phyloP scores from a whole-genome alignment of 2,797 vertebrate genomes.

The Cryptoblepharus egeriae region DNA sequence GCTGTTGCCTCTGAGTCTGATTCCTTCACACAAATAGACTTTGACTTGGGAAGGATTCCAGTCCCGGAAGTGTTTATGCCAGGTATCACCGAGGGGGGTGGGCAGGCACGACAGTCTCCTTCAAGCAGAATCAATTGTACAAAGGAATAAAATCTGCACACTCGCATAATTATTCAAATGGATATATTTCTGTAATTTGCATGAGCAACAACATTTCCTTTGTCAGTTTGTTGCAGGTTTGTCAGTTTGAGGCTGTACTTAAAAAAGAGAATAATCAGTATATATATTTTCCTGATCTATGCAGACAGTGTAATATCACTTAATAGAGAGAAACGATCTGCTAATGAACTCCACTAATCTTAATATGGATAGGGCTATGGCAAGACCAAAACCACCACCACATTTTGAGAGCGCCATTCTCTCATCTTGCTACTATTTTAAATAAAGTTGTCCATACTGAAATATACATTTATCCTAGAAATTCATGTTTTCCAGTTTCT shows the following conservation, averaged over 20 bases:
- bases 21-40: too few species aligned
- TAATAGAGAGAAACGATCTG: not conserved
- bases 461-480: conserved; percentile 5
- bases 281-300: not conserved
- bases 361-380: not conserved
- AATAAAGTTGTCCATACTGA: too few species aligned
- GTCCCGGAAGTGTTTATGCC: too few species aligned
- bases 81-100: too few species aligned
- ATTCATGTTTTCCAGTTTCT: not conserved
- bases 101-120: too few species aligned
- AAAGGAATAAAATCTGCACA: not conserved
- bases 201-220: not conserved
- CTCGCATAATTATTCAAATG: not conserved
- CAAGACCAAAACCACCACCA: not conserved
- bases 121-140: not conserved
- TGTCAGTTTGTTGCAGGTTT: not conserved
- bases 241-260: not conserved
- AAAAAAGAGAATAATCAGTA: not conserved
- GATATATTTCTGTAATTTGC: not conserved
- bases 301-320: not conserved
- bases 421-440: not conserved
- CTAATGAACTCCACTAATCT: too few species aligned
- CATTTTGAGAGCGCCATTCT: not conserved
- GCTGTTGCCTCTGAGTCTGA: too few species aligned
- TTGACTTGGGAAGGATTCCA: too few species aligned